These are phyloP conservation scores for Tachina grossa DNA, from an alignment of 2,888 invertebrate species.

Conservation along the genomic window DNA sequence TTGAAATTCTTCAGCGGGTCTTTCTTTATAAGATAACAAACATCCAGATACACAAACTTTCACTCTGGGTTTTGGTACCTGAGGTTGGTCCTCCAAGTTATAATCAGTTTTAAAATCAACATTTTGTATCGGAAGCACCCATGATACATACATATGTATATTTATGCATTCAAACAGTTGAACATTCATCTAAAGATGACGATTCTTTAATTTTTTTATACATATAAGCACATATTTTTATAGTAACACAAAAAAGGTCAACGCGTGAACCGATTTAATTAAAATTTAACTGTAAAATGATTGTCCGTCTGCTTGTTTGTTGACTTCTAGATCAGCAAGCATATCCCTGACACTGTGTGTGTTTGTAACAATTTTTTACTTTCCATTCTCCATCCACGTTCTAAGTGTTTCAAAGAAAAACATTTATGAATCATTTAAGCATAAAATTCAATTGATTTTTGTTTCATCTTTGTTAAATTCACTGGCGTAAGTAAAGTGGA, in stretches of 20 bases:
- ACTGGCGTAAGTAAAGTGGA: background rate
- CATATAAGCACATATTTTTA: too few species aligned
- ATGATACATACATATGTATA: background rate
- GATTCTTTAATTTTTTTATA: conserved; percentile 32
- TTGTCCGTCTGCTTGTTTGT: conserved; percentile 38
- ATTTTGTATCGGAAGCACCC: conserved; percentile 57
- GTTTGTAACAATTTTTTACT: conserved; percentile 13
- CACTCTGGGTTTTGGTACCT: too few species aligned
- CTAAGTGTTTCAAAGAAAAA: conserved; percentile 24
- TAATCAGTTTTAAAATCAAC: conserved; percentile 38
- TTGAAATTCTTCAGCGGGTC: too few species aligned
- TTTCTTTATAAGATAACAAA: too few species aligned
- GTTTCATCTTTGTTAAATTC: conserved; percentile 32
- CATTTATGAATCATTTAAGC: conserved; percentile 65
- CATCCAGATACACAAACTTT: too few species aligned
- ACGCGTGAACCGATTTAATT: conserved; percentile 71
- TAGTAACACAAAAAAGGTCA: conserved; percentile 60
- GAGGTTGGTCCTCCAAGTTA: background rate
- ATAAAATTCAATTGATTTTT: conserved; percentile 60
- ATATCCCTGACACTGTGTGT: conserved; percentile 23
- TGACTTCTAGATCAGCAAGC: conserved; percentile 1
- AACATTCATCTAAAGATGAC: conserved; percentile 35
- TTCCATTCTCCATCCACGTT: conserved; percentile 17
- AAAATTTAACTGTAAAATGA: conserved; percentile 66
- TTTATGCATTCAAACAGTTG: conserved; percentile 3